These are phyloP conservation scores for Selene dorsalis DNA, from an alignment of 2,797 vertebrate genomes.

Conservation along the genomic window DNA sequence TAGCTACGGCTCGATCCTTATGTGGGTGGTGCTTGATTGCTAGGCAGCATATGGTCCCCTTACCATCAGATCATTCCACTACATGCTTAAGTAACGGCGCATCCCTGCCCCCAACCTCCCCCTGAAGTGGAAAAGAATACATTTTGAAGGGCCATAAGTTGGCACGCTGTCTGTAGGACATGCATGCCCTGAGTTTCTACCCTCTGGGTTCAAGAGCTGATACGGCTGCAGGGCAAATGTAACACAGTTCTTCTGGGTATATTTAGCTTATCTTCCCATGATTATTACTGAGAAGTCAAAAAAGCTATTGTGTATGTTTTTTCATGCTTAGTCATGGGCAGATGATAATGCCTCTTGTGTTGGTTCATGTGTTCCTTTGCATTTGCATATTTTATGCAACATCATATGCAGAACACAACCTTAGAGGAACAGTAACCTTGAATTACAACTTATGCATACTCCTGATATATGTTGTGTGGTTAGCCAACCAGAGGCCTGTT, in stretches of 20 bases:
- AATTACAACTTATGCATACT: slow-evolving; percentile 4
- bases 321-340: background rate
- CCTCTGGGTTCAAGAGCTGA: slow-evolving; percentile 14
- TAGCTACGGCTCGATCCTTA: slow-evolving; percentile 68
- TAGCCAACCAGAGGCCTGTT: background rate
- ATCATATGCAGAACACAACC: background rate
- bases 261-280: background rate
- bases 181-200: slow-evolving; percentile 17
- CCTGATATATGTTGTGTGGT: background rate
- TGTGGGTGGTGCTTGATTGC: slow-evolving; percentile 80
- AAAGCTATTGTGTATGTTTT: background rate
- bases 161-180: slow-evolving; percentile 27
- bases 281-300: background rate
- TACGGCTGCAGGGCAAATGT: slow-evolving; percentile 23
- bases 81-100: slow-evolving; percentile 66
- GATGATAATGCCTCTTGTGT: background rate
- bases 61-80: slow-evolving; percentile 73
- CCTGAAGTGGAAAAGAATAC: slow-evolving; percentile 48
- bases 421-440: background rate
- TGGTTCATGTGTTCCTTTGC: background rate
- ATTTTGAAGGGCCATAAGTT: slow-evolving; percentile 51
- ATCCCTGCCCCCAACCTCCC: slow-evolving; percentile 60
- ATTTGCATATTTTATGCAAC: background rate
- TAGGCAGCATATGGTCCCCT: slow-evolving; percentile 78
- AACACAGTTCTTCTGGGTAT: background rate